A percentile compares a stretch with the other conserved stretches of the same genome.
These are phyloP conservation scores for Lobophora halterata DNA, from an alignment of 2,888 invertebrate genomes.

Conservation along the genomic window DNA sequence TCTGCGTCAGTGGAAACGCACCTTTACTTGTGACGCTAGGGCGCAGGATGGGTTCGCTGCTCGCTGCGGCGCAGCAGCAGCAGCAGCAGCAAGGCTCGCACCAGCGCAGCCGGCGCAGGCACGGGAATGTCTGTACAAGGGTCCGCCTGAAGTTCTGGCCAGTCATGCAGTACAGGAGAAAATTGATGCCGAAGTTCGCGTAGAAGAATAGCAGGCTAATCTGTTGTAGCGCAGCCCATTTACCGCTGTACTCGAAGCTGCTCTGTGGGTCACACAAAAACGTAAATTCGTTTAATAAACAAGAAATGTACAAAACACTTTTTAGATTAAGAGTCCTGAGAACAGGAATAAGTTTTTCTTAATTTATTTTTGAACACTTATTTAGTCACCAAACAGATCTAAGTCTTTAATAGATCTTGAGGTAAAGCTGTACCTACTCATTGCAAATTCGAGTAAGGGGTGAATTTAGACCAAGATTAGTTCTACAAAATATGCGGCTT, in stretches of 20 bases:
- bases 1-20: too few relatives aligned
- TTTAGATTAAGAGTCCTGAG: too few relatives aligned
- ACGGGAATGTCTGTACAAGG: constrained; percentile 54
- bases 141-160: constrained; percentile 89
- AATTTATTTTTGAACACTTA: too few relatives aligned
- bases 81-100: neutral
- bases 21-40: constrained; percentile 55
- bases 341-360: too few relatives aligned
- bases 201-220: constrained; percentile 86
- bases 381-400: too few relatives aligned
- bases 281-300: constrained; percentile 5
- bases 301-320: too few relatives aligned
- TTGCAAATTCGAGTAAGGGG: too few relatives aligned
- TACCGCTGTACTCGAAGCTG: constrained; percentile 50
- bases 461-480: too few relatives aligned
- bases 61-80: neutral
- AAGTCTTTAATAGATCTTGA: too few relatives aligned
- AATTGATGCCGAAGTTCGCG: constrained; percentile 92
- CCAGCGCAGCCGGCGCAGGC: constrained; percentile 30
- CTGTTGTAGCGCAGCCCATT: constrained; percentile 82
- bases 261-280: constrained; percentile 39
- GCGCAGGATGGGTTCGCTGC: too few relatives aligned
- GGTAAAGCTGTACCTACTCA: too few relatives aligned
- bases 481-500: too few relatives aligned
- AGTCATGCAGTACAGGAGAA: constrained; percentile 89